Conservation (phyloP, 2,888 invertebrate genomes). For the Salticus scenicus region DNA sequence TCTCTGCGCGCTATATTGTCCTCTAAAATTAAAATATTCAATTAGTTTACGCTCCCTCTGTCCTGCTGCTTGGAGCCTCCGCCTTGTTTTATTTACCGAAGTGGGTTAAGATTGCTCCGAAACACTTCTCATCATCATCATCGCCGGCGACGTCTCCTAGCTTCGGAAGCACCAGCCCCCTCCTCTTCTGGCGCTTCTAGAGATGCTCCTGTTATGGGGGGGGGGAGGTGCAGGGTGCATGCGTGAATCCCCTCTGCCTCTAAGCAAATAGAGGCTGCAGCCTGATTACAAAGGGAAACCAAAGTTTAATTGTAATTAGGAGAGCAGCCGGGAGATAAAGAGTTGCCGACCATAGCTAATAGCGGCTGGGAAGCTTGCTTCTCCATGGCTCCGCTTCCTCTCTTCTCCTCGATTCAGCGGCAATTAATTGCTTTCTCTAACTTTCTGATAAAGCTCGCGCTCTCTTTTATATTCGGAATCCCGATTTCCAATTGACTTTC, state of each 20-base stretch:
- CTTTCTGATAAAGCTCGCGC: conserved; percentile 55
- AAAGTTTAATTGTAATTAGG: conserved; percentile 70
- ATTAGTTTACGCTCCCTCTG: not conserved
- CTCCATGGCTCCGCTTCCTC: conserved; percentile 9
- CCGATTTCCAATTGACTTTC: conserved; percentile 66
- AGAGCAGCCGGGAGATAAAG: conserved; percentile 66
- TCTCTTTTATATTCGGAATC: conserved; percentile 51
- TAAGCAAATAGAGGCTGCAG: conserved; percentile 56
- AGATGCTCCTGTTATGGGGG: not conserved
- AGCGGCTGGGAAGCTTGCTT: conserved; percentile 23
- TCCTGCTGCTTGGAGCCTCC: conserved; percentile 15
- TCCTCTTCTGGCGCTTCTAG: conserved; percentile 20
- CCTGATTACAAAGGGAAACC: conserved; percentile 69
- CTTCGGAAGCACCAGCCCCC: conserved; percentile 18
- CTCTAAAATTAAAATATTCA: not conserved
- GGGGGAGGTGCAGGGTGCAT: not conserved
- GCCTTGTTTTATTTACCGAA: conserved; percentile 63
- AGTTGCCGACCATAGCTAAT: conserved; percentile 62
- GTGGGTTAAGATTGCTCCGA: conserved; percentile 66
- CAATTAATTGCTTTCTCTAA: conserved; percentile 65
- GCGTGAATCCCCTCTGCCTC: not conserved
- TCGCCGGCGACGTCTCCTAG: conserved; percentile 37
- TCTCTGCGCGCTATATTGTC: not conserved
- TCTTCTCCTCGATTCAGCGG: conserved; percentile 27
- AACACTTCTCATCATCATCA: conserved; percentile 67